Evolutionary conservation across 2,797 vertebrate genomes (phyloP), one percentile per base, ranked within the genome.

Genomic region (Anguilla megastoma): DNA sequence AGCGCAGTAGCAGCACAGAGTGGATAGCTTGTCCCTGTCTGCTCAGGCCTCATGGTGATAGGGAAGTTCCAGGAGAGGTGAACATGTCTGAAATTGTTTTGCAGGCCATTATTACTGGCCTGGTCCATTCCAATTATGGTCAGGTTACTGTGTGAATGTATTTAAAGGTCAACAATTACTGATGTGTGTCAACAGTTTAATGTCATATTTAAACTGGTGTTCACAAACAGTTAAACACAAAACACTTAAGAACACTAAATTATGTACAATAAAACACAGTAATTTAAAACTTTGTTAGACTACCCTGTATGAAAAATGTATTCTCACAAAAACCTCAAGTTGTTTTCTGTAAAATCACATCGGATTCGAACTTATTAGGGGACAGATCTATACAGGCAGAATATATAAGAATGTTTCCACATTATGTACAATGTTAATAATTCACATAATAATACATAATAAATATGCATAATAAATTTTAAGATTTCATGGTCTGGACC

Each of bases 111-210:
- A 86, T 33, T 41, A 18, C 63, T n/a, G 52, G 60, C 18, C 63
- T 69, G 21, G 60, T 24, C 21, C n/a, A 86, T 69, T 86, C 41
- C 18, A 14, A 66, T 86, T 66, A 69, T 69, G 60, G 58, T 86
- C 58, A 69, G 14, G 14, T 76, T 52, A 84, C 27, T 24, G 18
- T 83, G 80, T 85, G 21, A 84, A 14, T 6, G 60, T 2, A 63
- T 60, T 63, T 30, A 33, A 85, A 21, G 56, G 56, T 33, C 54
- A 56, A 85, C 36, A 9, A 10, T 18, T 33, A 85, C 27, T 63
- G 30, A 56, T 41, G 56, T 60, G 60, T 85, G 52, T 60, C 54
- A 60, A 60, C 2, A 60, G 16, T 52, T 27, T n/a, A 50, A 84
- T 52, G 21, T 41, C 79, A 48, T 21, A 82, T 71, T 33, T 71